These are phyloP conservation scores for Clupea harengus DNA, from an alignment of 2,113 vertebrate genomes.

Conservation along the genomic window DNA sequence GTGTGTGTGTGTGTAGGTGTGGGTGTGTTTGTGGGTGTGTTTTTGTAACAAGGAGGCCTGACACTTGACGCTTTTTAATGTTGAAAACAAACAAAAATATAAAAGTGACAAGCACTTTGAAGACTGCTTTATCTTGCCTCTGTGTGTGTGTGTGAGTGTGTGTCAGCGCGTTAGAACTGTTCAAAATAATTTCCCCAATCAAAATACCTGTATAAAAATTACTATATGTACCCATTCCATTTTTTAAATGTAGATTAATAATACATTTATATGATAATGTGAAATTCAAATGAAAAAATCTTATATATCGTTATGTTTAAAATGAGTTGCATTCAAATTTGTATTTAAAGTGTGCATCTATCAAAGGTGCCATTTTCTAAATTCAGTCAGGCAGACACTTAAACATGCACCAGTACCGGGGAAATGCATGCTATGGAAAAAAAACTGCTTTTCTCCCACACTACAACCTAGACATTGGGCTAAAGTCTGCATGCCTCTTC, in stretches of 20 bases:
- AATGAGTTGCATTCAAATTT: neutral
- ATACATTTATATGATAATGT: too few relatives aligned
- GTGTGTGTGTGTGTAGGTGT: too few relatives aligned
- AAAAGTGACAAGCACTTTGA: constrained; percentile 51
- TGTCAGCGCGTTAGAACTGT: neutral
- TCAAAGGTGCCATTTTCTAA: neutral
- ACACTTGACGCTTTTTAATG: constrained; percentile 59
- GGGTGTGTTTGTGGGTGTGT: too few relatives aligned
- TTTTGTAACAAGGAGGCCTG: constrained; percentile 58
- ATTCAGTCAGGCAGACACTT: neutral
- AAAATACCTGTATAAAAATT: neutral
- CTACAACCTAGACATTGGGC: neutral
- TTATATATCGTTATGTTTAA: neutral
- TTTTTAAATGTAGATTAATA: neutral
- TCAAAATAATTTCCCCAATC: neutral
- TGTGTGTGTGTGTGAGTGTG: constrained; percentile 38
- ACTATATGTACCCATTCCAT: neutral
- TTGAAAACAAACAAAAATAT: constrained; percentile 54
- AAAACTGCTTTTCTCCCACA: neutral
- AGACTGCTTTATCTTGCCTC: constrained; percentile 51
- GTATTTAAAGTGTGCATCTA: neutral
- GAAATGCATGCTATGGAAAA: neutral
- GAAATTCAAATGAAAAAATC: too few relatives aligned
- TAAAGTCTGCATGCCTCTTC: neutral
- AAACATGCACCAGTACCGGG: neutral